These are phyloP conservation scores for Trichopoda pennipes DNA, from an alignment of 2,888 invertebrate species.

Conservation along the genomic window DNA sequence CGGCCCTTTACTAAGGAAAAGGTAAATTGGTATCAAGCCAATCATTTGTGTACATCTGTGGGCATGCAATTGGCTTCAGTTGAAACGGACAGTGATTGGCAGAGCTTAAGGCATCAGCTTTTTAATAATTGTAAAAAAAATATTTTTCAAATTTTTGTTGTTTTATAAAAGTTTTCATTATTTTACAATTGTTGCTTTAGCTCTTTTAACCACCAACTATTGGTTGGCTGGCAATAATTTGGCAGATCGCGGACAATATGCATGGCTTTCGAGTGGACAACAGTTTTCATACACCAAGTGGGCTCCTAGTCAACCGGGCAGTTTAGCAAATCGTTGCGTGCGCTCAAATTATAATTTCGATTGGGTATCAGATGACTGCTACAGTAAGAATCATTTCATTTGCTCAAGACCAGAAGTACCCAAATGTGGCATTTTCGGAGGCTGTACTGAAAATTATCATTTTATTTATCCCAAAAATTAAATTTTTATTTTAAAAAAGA, in stretches of 20 bases:
- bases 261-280: constrained; percentile 38
- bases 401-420: constrained; percentile 3
- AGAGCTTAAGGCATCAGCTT: not conserved
- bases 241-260: constrained; percentile 8
- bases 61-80: constrained; percentile 45
- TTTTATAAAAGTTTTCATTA: not conserved
- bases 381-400: constrained; percentile 12
- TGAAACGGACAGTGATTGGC: constrained; percentile 23
- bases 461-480: not conserved
- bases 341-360: constrained; percentile 26
- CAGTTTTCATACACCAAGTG: constrained; percentile 37
- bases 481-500: not conserved
- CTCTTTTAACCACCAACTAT: constrained; percentile 7
- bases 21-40: constrained; percentile 40
- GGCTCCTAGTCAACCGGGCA: constrained; percentile 45
- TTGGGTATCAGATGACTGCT: constrained; percentile 24
- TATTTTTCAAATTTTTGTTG: not conserved
- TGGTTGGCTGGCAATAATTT: constrained; percentile 57
- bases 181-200: not conserved
- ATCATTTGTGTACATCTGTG: not conserved
- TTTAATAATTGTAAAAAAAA: constrained; percentile 16
- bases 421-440: constrained; percentile 14
- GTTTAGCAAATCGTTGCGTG: constrained; percentile 27
- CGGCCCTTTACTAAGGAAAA: not conserved
- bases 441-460: constrained; percentile 1